Evolutionary conservation across 2,797 vertebrate species (phyloP).

Genomic region (Myripristis jacobus): DNA sequence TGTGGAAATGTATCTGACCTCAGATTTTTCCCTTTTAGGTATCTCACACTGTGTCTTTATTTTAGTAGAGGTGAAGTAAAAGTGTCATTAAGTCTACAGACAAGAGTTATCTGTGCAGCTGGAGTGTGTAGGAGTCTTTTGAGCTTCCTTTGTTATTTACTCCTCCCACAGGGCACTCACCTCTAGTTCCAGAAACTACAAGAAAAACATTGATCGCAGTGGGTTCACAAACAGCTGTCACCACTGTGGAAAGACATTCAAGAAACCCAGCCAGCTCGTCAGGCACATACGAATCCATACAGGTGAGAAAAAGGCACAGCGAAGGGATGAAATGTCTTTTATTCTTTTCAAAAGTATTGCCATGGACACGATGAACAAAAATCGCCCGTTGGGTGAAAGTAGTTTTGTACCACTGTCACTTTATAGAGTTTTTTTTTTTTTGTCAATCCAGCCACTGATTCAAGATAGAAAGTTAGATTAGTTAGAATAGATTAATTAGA

Average conservation of each 20-base stretch:
- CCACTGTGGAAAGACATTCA: conserved; percentile 97
- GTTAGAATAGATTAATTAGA: too few species aligned
- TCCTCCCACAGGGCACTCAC: conserved; percentile 83
- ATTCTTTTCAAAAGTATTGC: neutral
- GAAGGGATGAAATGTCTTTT: neutral
- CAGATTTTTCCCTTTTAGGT: neutral
- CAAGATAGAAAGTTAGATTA: too few species aligned
- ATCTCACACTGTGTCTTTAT: neutral
- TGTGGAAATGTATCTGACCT: neutral
- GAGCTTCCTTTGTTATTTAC: neutral
- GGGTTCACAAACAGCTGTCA: conserved; percentile 96
- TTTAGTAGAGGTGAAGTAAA: neutral
- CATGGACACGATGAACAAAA: neutral
- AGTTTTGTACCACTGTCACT: neutral
- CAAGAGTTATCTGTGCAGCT: neutral
- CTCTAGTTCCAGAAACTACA: conserved; percentile 92
- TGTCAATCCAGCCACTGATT: too few species aligned
- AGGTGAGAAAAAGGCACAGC: conserved; percentile 80
- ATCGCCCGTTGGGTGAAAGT: neutral
- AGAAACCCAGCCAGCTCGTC: conserved; percentile 97
- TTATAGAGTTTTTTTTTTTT: too few species aligned
- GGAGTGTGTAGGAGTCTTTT: neutral
- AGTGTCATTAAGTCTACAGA: neutral
- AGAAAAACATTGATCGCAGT: conserved; percentile 95
- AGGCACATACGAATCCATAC: conserved; percentile 97